Conservation (phyloP, 2,113 vertebrate species). For the Gasterosteus nipponicus region DNA sequence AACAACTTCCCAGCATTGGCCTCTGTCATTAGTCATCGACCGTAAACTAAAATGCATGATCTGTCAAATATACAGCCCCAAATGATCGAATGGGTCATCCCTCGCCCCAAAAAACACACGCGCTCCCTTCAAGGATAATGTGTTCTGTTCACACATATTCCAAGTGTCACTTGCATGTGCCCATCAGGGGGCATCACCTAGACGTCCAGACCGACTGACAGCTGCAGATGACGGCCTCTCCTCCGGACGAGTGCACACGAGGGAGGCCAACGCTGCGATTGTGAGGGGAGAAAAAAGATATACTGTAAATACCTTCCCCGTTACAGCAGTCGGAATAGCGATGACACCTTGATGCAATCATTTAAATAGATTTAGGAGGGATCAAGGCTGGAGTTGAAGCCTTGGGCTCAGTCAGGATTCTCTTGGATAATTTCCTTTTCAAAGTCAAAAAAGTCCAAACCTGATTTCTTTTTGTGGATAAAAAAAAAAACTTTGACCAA, state of each 20-base stretch:
- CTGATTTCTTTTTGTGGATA: not conserved
- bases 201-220: slow-evolving; percentile 40
- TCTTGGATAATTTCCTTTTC: slow-evolving; percentile 34
- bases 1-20: slow-evolving; percentile 14
- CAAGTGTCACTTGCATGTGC: slow-evolving; percentile 66
- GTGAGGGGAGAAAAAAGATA: not conserved
- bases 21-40: not conserved
- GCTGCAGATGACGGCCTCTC: slow-evolving; percentile 55
- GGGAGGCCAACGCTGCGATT: not conserved
- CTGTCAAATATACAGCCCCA: not conserved
- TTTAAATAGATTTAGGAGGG: not conserved
- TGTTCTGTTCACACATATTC: slow-evolving; percentile 29
- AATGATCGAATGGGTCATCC: slow-evolving; percentile 2
- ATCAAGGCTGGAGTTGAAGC: slow-evolving; percentile 1
- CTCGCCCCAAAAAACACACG: not conserved
- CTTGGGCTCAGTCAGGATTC: slow-evolving; percentile 16
- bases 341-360: not conserved
- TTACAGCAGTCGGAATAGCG: not conserved
- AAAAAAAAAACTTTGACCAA: not conserved
- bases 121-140: slow-evolving; percentile 42
- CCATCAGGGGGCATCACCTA: slow-evolving; percentile 18
- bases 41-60: not conserved
- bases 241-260: not conserved
- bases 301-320: not conserved
- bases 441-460: slow-evolving; percentile 36